Evolutionary conservation across 1,140 invertebrate genomes (phyloP).

Genomic region (Zophobas atratus): DNA sequence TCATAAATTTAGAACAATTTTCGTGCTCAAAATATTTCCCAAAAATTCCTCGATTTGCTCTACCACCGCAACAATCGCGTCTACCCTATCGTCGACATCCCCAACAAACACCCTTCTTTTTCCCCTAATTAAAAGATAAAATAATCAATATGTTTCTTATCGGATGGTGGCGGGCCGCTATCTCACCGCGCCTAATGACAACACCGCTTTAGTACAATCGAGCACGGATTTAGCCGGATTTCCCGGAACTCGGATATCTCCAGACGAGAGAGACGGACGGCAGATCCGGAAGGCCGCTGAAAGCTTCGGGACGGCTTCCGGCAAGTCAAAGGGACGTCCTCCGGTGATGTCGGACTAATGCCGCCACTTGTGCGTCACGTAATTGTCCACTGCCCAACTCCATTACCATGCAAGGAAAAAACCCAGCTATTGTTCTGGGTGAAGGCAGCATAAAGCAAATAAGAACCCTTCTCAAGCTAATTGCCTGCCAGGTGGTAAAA

Average conservation of each 20-base stretch:
- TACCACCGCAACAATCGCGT: too few species aligned
- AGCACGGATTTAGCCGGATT: slow-evolving; percentile 45
- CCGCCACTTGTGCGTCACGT: slow-evolving; percentile 32
- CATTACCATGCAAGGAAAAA: slow-evolving; percentile 2
- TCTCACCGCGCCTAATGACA: slow-evolving; percentile 44
- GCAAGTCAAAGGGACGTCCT: slow-evolving; percentile 37
- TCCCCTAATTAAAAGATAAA: slow-evolving; percentile 45
- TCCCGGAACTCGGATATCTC: slow-evolving; percentile 46
- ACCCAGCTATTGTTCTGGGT: not conserved
- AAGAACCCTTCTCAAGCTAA: slow-evolving; percentile 7
- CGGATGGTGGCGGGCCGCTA: slow-evolving; percentile 16
- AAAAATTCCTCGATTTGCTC: too few species aligned
- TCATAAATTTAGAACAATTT: too few species aligned
- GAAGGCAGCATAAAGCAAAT: not conserved
- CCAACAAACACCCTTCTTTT: too few species aligned
- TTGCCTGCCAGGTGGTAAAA: not conserved
- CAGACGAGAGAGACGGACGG: slow-evolving; percentile 39
- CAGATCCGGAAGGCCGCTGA: slow-evolving; percentile 39
- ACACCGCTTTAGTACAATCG: slow-evolving; percentile 45
- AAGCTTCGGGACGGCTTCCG: slow-evolving; percentile 45
- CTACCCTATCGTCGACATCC: too few species aligned
- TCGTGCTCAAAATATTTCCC: too few species aligned
- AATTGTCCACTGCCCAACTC: slow-evolving; percentile 22
- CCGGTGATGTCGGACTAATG: slow-evolving; percentile 21
- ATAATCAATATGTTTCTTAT: slow-evolving; percentile 36